phyloP scores from a whole-genome alignment of 1,140 invertebrate genomes.

The Macrocentrus cingulum region DNA sequence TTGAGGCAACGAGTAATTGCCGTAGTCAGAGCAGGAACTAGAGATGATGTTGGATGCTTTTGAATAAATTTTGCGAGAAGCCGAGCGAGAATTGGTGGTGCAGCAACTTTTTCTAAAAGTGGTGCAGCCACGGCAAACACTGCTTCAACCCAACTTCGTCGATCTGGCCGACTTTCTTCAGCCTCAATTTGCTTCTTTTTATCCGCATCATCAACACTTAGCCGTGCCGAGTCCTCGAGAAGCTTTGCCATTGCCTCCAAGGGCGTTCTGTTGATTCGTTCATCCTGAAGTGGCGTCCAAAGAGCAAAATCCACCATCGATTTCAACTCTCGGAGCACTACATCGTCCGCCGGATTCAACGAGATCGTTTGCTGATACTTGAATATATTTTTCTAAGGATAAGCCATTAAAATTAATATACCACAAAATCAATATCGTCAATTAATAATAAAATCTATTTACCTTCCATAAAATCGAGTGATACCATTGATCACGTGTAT shows the following conservation, averaged over 20 bases:
- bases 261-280: constrained; percentile 73
- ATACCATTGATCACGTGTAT: constrained; percentile 82
- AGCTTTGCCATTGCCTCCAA: constrained; percentile 75
- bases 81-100: constrained; percentile 57
- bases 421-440: constrained; percentile 84
- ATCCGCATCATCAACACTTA: constrained; percentile 49
- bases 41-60: constrained; percentile 58
- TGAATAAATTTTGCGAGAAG: constrained; percentile 59
- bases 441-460: too few relatives aligned
- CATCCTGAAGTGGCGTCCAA: constrained; percentile 78
- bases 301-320: constrained; percentile 79
- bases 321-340: constrained; percentile 81
- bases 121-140: constrained; percentile 57
- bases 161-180: constrained; percentile 46
- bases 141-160: constrained; percentile 47
- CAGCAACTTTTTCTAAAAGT: constrained; percentile 50
- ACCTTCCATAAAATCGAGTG: constrained; percentile 85
- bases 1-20: constrained; percentile 80
- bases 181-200: constrained; percentile 39
- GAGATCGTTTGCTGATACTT: constrained; percentile 75
- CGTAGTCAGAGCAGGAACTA: constrained; percentile 68
- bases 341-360: constrained; percentile 69
- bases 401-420: constrained; percentile 63
- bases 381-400: constrained; percentile 74
- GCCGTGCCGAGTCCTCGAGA: constrained; percentile 61